phyloP scores from a whole-genome alignment of 2,888 invertebrate genomes.

The Periphyllus acericola region DNA sequence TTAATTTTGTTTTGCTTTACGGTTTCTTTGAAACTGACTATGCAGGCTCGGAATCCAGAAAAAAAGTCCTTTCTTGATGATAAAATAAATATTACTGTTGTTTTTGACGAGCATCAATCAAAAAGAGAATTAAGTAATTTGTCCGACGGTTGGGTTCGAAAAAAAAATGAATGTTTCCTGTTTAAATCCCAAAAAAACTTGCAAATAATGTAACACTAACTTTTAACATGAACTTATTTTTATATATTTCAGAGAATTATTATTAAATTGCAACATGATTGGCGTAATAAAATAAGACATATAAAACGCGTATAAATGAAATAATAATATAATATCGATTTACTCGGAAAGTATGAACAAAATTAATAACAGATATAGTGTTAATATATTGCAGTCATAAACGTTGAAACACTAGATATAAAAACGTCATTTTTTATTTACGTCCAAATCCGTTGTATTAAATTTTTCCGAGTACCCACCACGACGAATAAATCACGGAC shows the following conservation, averaged over 20 bases:
- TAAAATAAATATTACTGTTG: background rate
- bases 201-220: background rate
- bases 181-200: background rate
- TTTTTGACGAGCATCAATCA: conserved; percentile 32
- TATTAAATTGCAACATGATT: background rate
- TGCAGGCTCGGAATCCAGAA: background rate
- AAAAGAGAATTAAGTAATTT: conserved; percentile 37
- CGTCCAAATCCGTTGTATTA: conserved; percentile 10
- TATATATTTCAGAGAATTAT: background rate
- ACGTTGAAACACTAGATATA: background rate
- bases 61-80: background rate
- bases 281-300: background rate
- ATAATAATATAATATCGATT: conserved; percentile 9
- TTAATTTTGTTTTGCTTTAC: conserved; percentile 27
- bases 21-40: conserved; percentile 23
- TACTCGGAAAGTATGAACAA: background rate
- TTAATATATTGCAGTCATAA: background rate
- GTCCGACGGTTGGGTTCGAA: background rate
- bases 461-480: background rate
- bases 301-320: background rate
- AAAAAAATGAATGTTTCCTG: background rate
- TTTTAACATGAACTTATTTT: background rate
- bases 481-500: background rate
- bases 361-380: background rate
- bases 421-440: background rate